Evolutionary conservation across 2,888 invertebrate species (phyloP).

Genomic region (Apamea sordens): DNA sequence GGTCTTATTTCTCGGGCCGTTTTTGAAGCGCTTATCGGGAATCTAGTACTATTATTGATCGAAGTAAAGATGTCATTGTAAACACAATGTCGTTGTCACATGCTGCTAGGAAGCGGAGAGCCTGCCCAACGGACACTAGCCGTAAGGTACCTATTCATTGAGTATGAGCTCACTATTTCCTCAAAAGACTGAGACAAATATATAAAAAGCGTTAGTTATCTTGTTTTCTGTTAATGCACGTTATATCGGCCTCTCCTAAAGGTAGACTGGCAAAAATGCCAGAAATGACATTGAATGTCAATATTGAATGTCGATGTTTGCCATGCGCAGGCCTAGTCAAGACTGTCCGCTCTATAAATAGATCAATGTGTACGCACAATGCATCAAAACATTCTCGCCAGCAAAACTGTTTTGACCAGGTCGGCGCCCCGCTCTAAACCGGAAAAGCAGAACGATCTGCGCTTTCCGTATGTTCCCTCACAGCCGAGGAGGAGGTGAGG

Average conservation of each 20-base stretch:
- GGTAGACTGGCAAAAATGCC: background rate
- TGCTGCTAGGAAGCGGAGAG: conserved; percentile 76
- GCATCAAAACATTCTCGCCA: background rate
- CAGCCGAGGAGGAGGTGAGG: background rate
- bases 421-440: background rate
- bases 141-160: conserved; percentile 55
- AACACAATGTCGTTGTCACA: conserved; percentile 59
- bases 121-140: conserved; percentile 80
- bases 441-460: background rate
- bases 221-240: background rate
- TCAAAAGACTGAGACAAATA: background rate
- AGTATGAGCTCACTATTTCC: background rate
- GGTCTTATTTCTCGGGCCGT: no score
- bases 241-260: background rate
- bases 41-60: no score
- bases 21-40: no score
- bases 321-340: background rate
- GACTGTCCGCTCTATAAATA: background rate
- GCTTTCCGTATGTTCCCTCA: background rate
- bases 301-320: no score
- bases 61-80: background rate
- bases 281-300: background rate
- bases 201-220: background rate
- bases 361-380: background rate
- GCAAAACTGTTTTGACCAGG: background rate